A percentile compares a stretch with the other conserved stretches of the same genome.
Evolutionary conservation across 2,888 invertebrate species (phyloP).

Genomic region (Tethea ocularis): DNA sequence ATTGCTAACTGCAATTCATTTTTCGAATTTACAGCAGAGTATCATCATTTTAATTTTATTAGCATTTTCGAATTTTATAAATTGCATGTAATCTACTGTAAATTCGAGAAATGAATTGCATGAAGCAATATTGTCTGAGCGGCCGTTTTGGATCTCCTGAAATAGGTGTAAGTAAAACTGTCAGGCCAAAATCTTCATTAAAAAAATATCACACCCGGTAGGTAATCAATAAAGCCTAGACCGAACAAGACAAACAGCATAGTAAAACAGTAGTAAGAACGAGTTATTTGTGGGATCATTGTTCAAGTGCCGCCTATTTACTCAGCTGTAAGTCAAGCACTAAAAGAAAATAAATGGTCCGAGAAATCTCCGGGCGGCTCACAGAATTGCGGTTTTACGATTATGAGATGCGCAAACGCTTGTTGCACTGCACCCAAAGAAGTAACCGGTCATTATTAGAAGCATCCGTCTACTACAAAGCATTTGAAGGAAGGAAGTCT

Average conservation of each 20-base stretch:
- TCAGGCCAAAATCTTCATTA: background rate
- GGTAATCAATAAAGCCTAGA: background rate
- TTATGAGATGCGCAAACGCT: slow-evolving; percentile 56
- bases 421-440: slow-evolving; percentile 46
- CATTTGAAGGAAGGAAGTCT: slow-evolving; percentile 28
- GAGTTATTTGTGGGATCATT: slow-evolving; percentile 41
- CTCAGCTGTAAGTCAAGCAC: slow-evolving; percentile 56
- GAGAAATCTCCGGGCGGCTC: slow-evolving; percentile 57
- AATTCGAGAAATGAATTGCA: too few relatives aligned
- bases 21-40: too few relatives aligned
- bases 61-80: too few relatives aligned
- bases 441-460: slow-evolving; percentile 11
- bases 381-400: slow-evolving; percentile 64
- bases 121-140: too few relatives aligned
- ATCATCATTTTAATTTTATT: too few relatives aligned
- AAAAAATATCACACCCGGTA: background rate
- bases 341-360: slow-evolving; percentile 64
- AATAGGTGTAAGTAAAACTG: too few relatives aligned
- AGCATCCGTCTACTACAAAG: slow-evolving; percentile 15
- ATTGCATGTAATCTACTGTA: too few relatives aligned
- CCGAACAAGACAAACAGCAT: background rate
- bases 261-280: slow-evolving; percentile 18
- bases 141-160: too few relatives aligned
- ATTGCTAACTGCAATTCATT: too few relatives aligned
- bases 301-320: slow-evolving; percentile 49